Conservation (phyloP, 30 jellyfish, hydroid and myxozoan genomes). For the Nemopilema nomurai region DNA sequence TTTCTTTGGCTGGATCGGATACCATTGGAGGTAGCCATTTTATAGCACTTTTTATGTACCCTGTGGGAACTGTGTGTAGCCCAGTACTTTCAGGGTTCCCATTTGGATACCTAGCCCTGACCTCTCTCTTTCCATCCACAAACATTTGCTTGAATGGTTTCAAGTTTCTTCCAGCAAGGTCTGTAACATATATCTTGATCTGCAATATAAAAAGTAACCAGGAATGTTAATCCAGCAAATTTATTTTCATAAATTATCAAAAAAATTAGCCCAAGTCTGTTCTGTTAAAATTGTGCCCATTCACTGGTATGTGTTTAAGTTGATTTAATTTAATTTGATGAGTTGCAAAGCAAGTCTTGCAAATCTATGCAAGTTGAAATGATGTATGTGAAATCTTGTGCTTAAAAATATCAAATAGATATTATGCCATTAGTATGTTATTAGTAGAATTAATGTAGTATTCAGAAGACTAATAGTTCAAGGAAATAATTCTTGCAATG, state of each 20-base stretch:
- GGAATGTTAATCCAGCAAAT: too few relatives aligned
- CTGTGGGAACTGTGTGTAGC: conserved; percentile 90
- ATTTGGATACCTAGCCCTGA: conserved; percentile 95
- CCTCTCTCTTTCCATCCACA: conserved; percentile 79
- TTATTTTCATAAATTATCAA: too few relatives aligned
- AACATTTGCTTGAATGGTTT: conserved; percentile 76
- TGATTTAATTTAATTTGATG: too few relatives aligned
- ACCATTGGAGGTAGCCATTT: conserved; percentile 88
- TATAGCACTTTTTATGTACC: conserved; percentile 79
- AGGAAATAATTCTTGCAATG: neutral
- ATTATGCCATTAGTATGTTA: too few relatives aligned
- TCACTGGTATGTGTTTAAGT: too few relatives aligned
- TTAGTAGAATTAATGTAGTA: too few relatives aligned
- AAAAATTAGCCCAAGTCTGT: too few relatives aligned
- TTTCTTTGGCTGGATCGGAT: conserved; percentile 75
- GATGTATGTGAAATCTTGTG: too few relatives aligned
- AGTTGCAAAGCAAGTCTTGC: too few relatives aligned
- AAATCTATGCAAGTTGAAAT: too few relatives aligned
- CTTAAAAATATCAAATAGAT: too few relatives aligned
- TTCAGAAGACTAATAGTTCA: neutral
- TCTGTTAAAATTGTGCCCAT: too few relatives aligned
- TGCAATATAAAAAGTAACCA: conserved; percentile 1
- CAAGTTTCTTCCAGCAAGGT: conserved; percentile 56
- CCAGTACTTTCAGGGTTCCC: conserved; percentile 98
- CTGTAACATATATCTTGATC: conserved; percentile 85